Evolutionary conservation across 2,797 vertebrate genomes (phyloP), one percentile per base, ranked within the genome.

Genomic region (Lacerta viridis): DNA sequence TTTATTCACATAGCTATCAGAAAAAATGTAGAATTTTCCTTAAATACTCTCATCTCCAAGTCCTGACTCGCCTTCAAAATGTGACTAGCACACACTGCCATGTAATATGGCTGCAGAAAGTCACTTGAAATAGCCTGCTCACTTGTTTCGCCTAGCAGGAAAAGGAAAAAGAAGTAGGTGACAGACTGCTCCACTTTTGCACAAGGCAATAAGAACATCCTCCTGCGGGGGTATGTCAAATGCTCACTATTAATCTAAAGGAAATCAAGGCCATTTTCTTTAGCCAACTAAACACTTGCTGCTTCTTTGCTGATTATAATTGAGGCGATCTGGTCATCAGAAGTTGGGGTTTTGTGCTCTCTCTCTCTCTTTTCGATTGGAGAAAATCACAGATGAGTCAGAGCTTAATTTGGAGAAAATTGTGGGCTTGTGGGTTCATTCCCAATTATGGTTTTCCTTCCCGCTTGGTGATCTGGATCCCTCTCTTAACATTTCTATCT

Each of bases 381-480:
- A 29, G 27, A 43, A 23, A 50, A 78, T 71, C 41, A 77, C 36
- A 46, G 46, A 88, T 89, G 86, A 93, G 33, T 92, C 91, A 93
- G 0, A 0, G 41, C 78, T 74, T 0, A 0, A 82, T 1, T 0
- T 83, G 71, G 71, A 88, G 17, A 46, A 92, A 94, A 91, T 79
- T 2, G 0, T 0, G 1, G 41, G 71, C 87, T 83, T 84, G 83
- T 91, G 92, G 27, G 91, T 59, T 94, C 90, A 88, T 9, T 55
- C 0, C 1, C 0, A 41, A 87, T 81, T 78, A 75, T 39, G n/a
- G 33, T 69, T 83, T 50, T 68, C 7, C 27, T 78, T 75, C 50
- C 61, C 20, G 18, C n/a, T 27, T 27, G 33, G 36, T 41, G 55
- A 61, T 39, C 59, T 80, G 86, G 27, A 41, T 39, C 43, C 13